A percentile compares a stretch with the other conserved stretches of the same genome.
Evolutionary conservation across 2,888 invertebrate genomes (phyloP).

Genomic region (Tenthredo livida): DNA sequence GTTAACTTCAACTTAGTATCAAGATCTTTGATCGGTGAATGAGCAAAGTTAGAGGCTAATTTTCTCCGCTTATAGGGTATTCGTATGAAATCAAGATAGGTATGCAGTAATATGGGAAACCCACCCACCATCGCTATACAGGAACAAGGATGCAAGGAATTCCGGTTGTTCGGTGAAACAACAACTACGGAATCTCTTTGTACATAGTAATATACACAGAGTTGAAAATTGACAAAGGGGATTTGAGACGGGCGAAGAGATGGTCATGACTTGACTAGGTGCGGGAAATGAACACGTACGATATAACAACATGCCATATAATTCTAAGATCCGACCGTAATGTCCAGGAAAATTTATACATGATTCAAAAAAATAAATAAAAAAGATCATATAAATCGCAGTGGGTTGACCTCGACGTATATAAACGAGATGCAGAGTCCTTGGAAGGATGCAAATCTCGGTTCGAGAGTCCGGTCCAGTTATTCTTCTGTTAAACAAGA

Average conservation of each 20-base stretch:
- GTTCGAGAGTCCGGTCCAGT: background rate
- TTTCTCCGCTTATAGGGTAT: background rate
- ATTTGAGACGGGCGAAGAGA: background rate
- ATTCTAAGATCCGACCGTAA: background rate
- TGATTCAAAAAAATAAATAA: background rate
- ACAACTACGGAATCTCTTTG: background rate
- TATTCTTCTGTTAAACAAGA: slow-evolving; percentile 28
- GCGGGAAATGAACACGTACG: background rate
- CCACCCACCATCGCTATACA: background rate
- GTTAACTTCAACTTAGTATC: background rate
- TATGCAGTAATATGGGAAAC: background rate
- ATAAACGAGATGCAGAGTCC: background rate
- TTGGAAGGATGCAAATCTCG: slow-evolving; percentile 31
- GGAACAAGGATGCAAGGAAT: background rate
- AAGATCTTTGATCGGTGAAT: background rate
- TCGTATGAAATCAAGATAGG: background rate
- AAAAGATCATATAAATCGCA: background rate
- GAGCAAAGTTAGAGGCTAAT: background rate
- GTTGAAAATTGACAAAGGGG: slow-evolving; percentile 16
- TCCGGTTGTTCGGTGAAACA: background rate
- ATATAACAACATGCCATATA: background rate
- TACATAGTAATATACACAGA: background rate
- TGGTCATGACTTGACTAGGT: background rate
- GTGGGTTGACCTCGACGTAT: background rate
- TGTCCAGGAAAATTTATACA: background rate